Evolutionary conservation across 2,113 vertebrate genomes (phyloP).

Genomic region (Hippocampus zosterae): DNA sequence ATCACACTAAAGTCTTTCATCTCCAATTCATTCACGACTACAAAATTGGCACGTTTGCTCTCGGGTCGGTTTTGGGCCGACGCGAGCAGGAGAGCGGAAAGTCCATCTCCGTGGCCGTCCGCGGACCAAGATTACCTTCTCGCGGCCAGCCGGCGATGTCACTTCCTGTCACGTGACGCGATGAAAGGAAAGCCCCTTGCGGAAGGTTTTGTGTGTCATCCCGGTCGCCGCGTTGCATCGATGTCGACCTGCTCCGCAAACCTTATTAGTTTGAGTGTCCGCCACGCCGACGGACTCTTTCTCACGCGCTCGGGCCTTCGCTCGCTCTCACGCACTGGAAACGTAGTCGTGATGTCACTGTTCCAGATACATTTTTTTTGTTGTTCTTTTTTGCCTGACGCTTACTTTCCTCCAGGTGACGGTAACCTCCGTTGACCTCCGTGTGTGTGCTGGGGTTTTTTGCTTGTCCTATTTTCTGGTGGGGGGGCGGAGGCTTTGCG

Average conservation of each 20-base stretch:
- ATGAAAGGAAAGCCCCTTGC: not conserved
- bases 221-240: not conserved
- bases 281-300: too few relatives aligned
- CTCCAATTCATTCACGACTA: too few relatives aligned
- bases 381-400: constrained; percentile 19
- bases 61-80: not conserved
- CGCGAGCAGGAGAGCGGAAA: not conserved
- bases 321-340: not conserved
- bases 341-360: constrained; percentile 22
- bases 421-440: constrained; percentile 45
- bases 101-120: not conserved
- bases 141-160: not conserved
- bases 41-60: not conserved
- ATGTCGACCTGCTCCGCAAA: not conserved
- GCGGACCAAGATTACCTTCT: not conserved
- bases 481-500: constrained; percentile 41
- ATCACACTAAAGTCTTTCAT: too few relatives aligned
- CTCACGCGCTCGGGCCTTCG: too few relatives aligned
- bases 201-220: not conserved
- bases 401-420: constrained; percentile 55
- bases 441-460: constrained; percentile 45
- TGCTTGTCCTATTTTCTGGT: constrained; percentile 48
- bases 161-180: not conserved
- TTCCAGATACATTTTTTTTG: not conserved
- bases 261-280: not conserved